A percentile compares a stretch with the other conserved stretches of the same genome.
These are phyloP conservation scores for Creontiades dilutus DNA, from an alignment of 2,888 invertebrate genomes.

Conservation along the genomic window DNA sequence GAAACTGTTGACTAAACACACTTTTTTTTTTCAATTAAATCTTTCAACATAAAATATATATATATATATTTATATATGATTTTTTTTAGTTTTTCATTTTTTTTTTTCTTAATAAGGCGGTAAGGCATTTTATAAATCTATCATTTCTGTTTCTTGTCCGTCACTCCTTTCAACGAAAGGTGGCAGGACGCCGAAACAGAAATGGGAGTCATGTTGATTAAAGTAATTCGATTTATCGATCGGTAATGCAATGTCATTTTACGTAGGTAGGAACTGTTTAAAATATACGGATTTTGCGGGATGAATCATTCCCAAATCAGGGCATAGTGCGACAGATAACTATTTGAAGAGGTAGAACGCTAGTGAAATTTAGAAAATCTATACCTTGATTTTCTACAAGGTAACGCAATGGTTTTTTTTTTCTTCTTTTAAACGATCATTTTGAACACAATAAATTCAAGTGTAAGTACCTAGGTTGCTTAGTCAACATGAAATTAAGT, in stretches of 20 bases:
- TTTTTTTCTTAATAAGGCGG: conserved; percentile 65
- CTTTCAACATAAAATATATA: conserved; percentile 67
- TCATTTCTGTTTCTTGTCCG: conserved; percentile 35
- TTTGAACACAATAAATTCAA: background rate
- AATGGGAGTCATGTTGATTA: conserved; percentile 60
- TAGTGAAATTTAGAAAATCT: background rate
- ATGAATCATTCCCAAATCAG: background rate
- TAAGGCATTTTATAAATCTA: conserved; percentile 64
- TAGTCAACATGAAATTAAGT: conserved; percentile 28
- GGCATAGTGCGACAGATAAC: background rate
- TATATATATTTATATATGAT: conserved; percentile 60
- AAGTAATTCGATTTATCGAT: background rate
- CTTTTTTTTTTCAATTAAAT: conserved; percentile 58
- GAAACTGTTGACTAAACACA: conserved; percentile 66
- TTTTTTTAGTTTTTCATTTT: conserved; percentile 53
- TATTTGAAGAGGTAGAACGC: conserved; percentile 4
- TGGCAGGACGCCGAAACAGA: conserved; percentile 7
- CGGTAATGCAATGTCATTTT: background rate
- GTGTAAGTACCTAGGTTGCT: background rate
- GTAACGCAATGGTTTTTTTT: background rate
- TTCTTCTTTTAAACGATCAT: background rate
- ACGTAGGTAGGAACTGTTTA: too few relatives aligned
- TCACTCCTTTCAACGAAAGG: background rate
- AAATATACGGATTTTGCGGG: background rate
- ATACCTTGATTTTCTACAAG: background rate